These are phyloP conservation scores for Gerris lacustris DNA, from an alignment of 2,888 invertebrate genomes.

Conservation along the genomic window DNA sequence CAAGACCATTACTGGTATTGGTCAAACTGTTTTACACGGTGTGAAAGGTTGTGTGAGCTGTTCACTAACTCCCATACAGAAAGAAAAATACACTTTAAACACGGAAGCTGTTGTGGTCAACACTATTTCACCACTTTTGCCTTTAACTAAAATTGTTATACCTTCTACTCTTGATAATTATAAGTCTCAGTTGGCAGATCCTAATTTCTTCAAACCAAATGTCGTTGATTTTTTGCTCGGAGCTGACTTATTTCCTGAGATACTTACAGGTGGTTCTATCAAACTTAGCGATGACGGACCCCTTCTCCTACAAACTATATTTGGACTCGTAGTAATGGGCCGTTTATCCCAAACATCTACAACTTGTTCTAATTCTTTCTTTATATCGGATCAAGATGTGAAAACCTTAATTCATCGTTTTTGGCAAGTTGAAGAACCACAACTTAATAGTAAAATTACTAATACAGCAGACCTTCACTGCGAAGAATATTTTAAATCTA, in stretches of 20 bases:
- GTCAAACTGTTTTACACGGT: conserved; percentile 15
- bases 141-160: conserved; percentile 8
- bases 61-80: conserved; percentile 2
- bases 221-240: conserved; percentile 19
- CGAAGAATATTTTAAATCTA: conserved; percentile 16
- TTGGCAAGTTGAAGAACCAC: conserved; percentile 15
- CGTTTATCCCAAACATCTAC: background rate
- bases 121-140: conserved; percentile 16
- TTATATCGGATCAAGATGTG: conserved; percentile 6
- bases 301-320: conserved; percentile 15
- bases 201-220: conserved; percentile 18
- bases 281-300: conserved; percentile 2
- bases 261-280: conserved; percentile 11
- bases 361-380: background rate
- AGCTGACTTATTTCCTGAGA: conserved; percentile 17
- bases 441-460: background rate
- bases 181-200: conserved; percentile 16
- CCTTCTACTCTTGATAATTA: background rate
- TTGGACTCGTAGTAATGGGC: conserved; percentile 16
- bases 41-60: conserved; percentile 11
- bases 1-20: conserved; percentile 16
- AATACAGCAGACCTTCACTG: conserved; percentile 13
- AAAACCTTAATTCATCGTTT: conserved; percentile 10
- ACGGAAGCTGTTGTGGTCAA: conserved; percentile 19
- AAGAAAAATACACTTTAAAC: background rate